Evolutionary conservation across 2,797 vertebrate genomes (phyloP).

Genomic region (Valencia hispanica): DNA sequence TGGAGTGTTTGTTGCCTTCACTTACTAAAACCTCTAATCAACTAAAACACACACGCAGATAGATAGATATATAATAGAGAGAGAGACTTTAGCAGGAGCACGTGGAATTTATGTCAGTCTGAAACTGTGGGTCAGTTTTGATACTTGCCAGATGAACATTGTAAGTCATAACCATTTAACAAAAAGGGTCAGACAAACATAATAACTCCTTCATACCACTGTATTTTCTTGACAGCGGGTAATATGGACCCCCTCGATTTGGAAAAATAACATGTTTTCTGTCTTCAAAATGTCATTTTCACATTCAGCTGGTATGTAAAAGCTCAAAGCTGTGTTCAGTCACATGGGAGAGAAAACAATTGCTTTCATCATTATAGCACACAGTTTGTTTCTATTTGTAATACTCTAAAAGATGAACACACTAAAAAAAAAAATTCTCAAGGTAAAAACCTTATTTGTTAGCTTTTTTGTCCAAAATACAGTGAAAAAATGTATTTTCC

Average conservation of each 20-base stretch:
- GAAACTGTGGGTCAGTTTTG: no score
- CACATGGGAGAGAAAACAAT: background rate
- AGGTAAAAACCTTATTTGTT: background rate
- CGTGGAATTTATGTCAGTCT: no score
- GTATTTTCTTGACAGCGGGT: background rate
- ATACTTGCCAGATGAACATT: background rate
- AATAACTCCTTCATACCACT: background rate
- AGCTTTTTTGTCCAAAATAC: background rate
- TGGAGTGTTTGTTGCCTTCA: no score
- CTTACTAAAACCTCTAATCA: no score
- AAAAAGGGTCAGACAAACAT: background rate
- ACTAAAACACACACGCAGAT: no score
- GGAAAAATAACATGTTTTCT: background rate
- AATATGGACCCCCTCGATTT: background rate
- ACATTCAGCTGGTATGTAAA: background rate
- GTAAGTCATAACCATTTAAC: background rate
- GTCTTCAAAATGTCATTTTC: background rate
- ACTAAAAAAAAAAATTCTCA: no score
- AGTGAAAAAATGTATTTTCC: background rate
- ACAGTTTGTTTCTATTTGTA: background rate
- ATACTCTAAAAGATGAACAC: background rate
- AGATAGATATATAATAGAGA: no score
- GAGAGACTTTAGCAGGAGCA: no score
- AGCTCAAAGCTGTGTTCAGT: background rate
- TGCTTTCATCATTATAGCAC: background rate